Conservation (phyloP, 2,113 vertebrate genomes). For the Anarhynchus alexandrinus region DNA sequence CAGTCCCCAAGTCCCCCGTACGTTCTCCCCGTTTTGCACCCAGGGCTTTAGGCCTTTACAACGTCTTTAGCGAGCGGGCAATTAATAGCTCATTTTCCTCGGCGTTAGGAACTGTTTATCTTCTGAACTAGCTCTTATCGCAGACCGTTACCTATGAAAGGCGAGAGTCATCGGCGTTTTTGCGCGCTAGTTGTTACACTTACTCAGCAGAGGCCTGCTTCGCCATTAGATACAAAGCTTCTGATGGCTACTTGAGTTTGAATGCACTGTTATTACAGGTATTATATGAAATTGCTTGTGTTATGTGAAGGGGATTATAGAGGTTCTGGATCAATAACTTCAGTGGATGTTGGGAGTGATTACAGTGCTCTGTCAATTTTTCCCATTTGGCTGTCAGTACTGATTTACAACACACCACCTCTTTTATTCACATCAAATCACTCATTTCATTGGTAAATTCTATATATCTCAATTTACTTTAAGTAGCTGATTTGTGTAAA, state of each 20-base stretch:
- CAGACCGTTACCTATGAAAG: constrained; percentile 71
- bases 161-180: constrained; percentile 66
- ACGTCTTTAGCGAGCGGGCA: constrained; percentile 73
- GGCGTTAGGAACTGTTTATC: constrained; percentile 76
- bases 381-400: constrained; percentile 86
- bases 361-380: constrained; percentile 92
- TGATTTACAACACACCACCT: constrained; percentile 83
- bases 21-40: constrained; percentile 48
- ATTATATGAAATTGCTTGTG: constrained; percentile 97
- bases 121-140: constrained; percentile 74
- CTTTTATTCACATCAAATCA: constrained; percentile 86
- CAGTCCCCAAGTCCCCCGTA: constrained; percentile 65
- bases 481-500: constrained; percentile 87
- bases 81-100: constrained; percentile 82
- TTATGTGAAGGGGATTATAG: constrained; percentile 95
- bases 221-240: constrained; percentile 85
- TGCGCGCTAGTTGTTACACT: constrained; percentile 71
- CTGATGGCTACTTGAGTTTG: constrained; percentile 90
- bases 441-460: constrained; percentile 86
- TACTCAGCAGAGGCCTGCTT: constrained; percentile 79
- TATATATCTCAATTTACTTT: constrained; percentile 86
- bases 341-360: constrained; percentile 93
- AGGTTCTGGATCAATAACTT: constrained; percentile 97
- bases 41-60: constrained; percentile 58
- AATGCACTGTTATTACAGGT: constrained; percentile 95